Conservation (phyloP, 2,888 invertebrate species). For the Encarsia formosa region DNA sequence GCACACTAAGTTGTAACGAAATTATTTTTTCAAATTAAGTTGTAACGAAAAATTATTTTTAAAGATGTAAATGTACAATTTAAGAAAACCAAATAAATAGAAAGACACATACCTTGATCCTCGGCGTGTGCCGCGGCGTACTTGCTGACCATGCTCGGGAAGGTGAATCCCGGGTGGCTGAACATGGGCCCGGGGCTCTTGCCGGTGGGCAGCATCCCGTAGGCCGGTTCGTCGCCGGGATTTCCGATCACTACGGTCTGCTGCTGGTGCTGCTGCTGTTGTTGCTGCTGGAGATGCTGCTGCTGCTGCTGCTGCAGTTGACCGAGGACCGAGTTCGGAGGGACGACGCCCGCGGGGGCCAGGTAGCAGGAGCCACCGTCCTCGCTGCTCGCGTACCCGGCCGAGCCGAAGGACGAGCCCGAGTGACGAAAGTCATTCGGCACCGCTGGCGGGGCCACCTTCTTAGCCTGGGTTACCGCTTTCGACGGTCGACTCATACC, state of each 20-base stretch:
- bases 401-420: conserved; percentile 74
- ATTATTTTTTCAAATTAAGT: too few species aligned
- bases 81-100: too few species aligned
- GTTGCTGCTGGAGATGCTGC: too few species aligned
- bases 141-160: conserved; percentile 59
- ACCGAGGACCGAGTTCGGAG: conserved; percentile 21
- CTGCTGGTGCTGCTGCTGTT: neutral
- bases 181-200: conserved; percentile 63
- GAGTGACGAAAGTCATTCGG: conserved; percentile 78
- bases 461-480: conserved; percentile 81
- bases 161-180: conserved; percentile 68
- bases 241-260: neutral
- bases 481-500: conserved; percentile 84
- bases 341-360: conserved; percentile 28
- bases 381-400: conserved; percentile 74
- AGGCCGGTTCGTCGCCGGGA: conserved; percentile 40
- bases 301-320: neutral
- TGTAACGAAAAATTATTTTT: too few species aligned
- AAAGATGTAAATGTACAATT: too few species aligned
- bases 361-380: conserved; percentile 59
- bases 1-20: too few species aligned
- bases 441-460: conserved; percentile 85
- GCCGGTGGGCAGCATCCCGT: conserved; percentile 61
- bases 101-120: conserved; percentile 50
- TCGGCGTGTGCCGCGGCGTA: conserved; percentile 55